Conservation (phyloP, 2,113 vertebrate genomes). For the Alligator mississippiensis region DNA sequence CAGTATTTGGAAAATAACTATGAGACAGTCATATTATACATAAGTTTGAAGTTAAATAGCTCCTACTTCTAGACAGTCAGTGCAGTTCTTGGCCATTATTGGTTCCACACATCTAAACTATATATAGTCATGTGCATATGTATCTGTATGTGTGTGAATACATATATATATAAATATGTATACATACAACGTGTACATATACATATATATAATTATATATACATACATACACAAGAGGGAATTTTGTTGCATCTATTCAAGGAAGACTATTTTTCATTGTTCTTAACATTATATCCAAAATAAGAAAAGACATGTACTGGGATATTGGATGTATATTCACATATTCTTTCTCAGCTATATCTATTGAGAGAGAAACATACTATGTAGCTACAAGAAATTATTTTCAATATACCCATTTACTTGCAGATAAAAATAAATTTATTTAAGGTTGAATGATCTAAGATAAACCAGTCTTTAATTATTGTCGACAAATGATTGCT, state of each 20-base stretch:
- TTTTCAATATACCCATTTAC: constrained; percentile 49
- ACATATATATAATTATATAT: background rate
- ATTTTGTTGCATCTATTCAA: background rate
- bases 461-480: constrained; percentile 62
- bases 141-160: background rate
- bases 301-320: constrained; percentile 2
- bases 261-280: background rate
- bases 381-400: constrained; percentile 37
- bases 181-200: too few species aligned
- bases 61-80: background rate
- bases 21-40: background rate
- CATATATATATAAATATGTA: background rate
- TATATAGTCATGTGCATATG: too few species aligned
- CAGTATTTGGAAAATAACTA: background rate
- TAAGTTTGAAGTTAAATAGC: background rate
- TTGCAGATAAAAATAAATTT: constrained; percentile 42
- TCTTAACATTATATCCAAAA: accelerated
- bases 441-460: constrained; percentile 61
- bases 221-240: background rate
- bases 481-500: constrained; percentile 53
- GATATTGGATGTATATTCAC: background rate
- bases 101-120: background rate
- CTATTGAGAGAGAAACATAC: constrained; percentile 7
- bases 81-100: background rate
- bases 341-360: background rate